Evolutionary conservation across 2,113 vertebrate species (phyloP), one percentile per base, ranked within the genome.

Genomic region (Galemys pyrenaicus): DNA sequence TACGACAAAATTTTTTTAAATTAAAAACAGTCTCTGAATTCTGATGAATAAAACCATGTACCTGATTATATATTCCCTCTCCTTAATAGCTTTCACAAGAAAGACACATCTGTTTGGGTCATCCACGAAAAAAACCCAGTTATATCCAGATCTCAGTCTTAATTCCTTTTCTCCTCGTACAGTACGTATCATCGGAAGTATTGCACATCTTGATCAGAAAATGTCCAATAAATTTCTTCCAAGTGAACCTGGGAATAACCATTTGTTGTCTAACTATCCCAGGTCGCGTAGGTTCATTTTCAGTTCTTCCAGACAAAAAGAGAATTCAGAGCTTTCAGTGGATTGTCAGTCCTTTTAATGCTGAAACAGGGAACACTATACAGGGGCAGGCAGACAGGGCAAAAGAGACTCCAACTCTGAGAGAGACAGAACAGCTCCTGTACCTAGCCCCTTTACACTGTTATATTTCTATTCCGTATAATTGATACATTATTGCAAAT

Each of bases 1-100:
- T 91, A 37, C 28, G 3, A 54, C 9, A 35, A 86, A 56, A 22
- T 5, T 56, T 56, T 54, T 70, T 70, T 41, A 13, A 67, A 64
- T 12, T 70, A 56, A 92, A 62, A 89, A 44, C 2, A 46, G 19
- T 64, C 16, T 16, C 74, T 46, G 12, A 83, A 89, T 17, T 79
- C 81, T 87, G 56, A 51, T 85, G 75, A 82, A 49, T 86, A 56
- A 80, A 77, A 78, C 62, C 32, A 67, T 62, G 46, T 94, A 22
- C 60, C 19, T 41, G 41, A 54, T 37, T 56, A 35, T 58, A 39
- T 58, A 51, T 30, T 39, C 28, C 39, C 17, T 58, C 37, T 70
- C 49, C 26, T 58, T 91, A 83, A 13, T 58, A 60, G 4, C 60
- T 84, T 84, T 71, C 71, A 78, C 20, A 65, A 78, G 62, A 79